These are phyloP conservation scores for Drosophila anomalata DNA, from an alignment of 2,888 invertebrate genomes.

Conservation along the genomic window DNA sequence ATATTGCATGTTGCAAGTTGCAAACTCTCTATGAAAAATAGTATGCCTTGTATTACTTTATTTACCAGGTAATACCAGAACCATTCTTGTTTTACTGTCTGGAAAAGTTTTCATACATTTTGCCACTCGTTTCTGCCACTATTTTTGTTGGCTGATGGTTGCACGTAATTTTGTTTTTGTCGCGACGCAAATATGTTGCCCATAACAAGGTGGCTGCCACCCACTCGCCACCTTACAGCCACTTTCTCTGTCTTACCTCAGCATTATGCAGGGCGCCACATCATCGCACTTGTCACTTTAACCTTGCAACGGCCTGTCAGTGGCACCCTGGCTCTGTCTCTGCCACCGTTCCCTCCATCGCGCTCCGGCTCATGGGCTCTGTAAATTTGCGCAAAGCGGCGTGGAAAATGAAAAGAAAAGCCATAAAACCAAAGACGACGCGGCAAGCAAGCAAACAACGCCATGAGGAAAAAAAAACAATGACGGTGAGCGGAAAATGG, in stretches of 20 bases:
- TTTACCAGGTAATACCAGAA: constrained; percentile 25
- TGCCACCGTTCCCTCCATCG: constrained; percentile 6
- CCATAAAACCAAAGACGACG: constrained; percentile 78
- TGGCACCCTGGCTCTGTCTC: constrained; percentile 30
- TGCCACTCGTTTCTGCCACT: constrained; percentile 20
- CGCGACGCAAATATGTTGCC: constrained; percentile 77
- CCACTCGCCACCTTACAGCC: constrained; percentile 1
- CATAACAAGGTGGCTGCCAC: constrained; percentile 42
- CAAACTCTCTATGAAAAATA: not conserved
- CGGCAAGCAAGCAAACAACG: constrained; percentile 61
- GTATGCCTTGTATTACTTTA: not conserved
- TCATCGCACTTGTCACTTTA: constrained; percentile 79
- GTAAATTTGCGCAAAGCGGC: constrained; percentile 77
- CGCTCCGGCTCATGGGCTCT: constrained; percentile 24
- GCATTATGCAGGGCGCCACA: constrained; percentile 75
- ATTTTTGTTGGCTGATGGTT: constrained; percentile 30
- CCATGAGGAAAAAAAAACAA: constrained; percentile 33
- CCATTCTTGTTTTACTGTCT: constrained; percentile 58
- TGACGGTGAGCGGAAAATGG: constrained; percentile 20
- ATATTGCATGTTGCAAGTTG: not conserved
- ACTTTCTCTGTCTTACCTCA: constrained; percentile 55
- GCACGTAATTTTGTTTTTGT: constrained; percentile 78
- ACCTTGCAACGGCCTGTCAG: constrained; percentile 78
- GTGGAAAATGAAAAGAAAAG: constrained; percentile 77
- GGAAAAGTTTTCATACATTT: constrained; percentile 65